A percentile compares a stretch with the other conserved stretches of the same genome.
phyloP scores from a whole-genome alignment of 2,888 invertebrate species.

The Julus scandinavius region DNA sequence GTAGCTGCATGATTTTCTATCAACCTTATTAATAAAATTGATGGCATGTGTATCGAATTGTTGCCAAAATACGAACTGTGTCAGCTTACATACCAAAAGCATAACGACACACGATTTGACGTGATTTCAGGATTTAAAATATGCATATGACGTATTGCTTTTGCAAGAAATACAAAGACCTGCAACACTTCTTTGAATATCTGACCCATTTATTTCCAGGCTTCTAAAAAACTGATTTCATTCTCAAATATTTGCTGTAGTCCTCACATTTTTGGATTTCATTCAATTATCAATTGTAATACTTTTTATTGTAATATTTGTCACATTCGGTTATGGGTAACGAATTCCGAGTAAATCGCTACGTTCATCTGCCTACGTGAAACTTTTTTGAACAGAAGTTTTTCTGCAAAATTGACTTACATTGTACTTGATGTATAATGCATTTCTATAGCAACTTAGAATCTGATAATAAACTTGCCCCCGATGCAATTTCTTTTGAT shows the following conservation, averaged over 20 bases:
- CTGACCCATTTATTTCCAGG: slow-evolving; percentile 20
- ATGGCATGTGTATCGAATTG: slow-evolving; percentile 7
- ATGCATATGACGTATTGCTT: not conserved
- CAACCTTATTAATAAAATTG: slow-evolving; percentile 6
- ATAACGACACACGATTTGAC: not conserved
- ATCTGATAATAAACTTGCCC: slow-evolving; percentile 37
- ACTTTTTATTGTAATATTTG: not conserved
- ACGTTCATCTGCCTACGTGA: not conserved
- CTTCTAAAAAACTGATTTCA: not conserved
- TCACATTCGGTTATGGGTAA: not conserved
- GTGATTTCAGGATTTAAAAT: not conserved
- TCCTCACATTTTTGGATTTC: not conserved
- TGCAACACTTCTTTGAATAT: not conserved
- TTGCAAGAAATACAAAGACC: not conserved
- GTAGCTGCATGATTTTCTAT: not conserved
- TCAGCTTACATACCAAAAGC: not conserved
- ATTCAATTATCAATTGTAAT: not conserved
- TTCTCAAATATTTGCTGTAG: not conserved
- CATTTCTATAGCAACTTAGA: not conserved
- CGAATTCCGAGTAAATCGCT: not conserved
- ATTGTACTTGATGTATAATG: not conserved
- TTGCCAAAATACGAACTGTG: not conserved
- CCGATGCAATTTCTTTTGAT: not conserved
- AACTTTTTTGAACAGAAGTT: slow-evolving; percentile 1
- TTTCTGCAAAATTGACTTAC: not conserved